Conservation (phyloP, 2,113 vertebrate genomes). For the Coptodon rendalli region DNA sequence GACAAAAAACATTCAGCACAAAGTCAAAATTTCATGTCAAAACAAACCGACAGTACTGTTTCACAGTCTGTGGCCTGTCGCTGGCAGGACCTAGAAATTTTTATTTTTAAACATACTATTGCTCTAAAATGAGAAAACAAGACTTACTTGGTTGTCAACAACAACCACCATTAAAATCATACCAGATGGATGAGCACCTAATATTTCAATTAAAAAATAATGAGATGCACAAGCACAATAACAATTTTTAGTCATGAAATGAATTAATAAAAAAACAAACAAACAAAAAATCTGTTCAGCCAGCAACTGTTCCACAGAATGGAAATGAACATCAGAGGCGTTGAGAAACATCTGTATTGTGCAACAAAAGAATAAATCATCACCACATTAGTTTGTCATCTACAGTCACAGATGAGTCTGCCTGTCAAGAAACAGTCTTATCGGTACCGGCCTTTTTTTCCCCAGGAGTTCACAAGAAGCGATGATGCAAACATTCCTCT, state of each 20-base stretch:
- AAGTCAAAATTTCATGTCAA: background rate
- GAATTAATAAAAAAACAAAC: background rate
- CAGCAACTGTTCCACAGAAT: background rate
- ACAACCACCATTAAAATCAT: background rate
- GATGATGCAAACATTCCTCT: background rate
- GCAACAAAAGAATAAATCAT: background rate
- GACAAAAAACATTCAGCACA: background rate
- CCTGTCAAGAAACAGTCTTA: background rate
- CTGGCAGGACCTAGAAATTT: background rate
- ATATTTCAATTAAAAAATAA: background rate
- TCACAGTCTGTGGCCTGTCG: background rate
- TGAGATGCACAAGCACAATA: background rate
- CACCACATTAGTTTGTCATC: background rate
- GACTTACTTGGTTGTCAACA: background rate
- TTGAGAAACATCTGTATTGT: background rate
- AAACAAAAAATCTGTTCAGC: background rate
- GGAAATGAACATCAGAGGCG: fast-evolving
- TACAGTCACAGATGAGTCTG: background rate
- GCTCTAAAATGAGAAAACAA: background rate
- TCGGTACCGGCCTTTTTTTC: background rate
- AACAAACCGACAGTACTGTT: background rate
- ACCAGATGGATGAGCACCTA: background rate
- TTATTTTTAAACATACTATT: background rate
- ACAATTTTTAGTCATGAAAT: background rate
- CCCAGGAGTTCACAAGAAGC: background rate